Conservation (phyloP, 1,140 invertebrate genomes). For the Drosophila ogumai region DNA sequence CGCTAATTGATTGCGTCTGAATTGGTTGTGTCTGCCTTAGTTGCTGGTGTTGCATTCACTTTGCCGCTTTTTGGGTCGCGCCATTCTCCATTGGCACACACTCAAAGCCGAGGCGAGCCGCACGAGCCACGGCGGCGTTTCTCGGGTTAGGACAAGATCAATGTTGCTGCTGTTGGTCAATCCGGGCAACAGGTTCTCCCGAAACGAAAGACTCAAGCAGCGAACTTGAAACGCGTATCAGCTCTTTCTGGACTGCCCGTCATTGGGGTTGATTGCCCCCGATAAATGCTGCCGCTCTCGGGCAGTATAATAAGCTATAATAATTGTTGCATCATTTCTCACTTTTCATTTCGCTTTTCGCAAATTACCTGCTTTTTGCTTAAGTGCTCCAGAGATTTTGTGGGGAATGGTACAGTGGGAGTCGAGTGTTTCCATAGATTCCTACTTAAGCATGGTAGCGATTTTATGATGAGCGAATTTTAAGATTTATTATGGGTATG, state of each 20-base stretch:
- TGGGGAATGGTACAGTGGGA: slow-evolving; percentile 16
- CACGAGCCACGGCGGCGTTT: slow-evolving; percentile 19
- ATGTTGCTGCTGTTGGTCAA: slow-evolving; percentile 67
- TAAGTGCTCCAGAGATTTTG: slow-evolving; percentile 33
- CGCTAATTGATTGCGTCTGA: slow-evolving; percentile 79
- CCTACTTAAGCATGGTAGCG: background rate
- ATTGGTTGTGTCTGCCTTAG: slow-evolving; percentile 26
- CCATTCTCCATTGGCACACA: slow-evolving; percentile 70
- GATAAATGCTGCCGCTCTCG: slow-evolving; percentile 29
- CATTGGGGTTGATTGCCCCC: slow-evolving; percentile 61
- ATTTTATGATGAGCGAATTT: background rate
- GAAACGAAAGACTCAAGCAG: slow-evolving; percentile 74
- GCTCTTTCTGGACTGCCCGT: slow-evolving; percentile 37
- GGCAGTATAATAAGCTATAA: slow-evolving; percentile 13
- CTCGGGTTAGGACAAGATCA: slow-evolving; percentile 73
- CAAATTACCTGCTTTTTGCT: slow-evolving; percentile 26
- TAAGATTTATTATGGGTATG: background rate
- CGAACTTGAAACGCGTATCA: slow-evolving; percentile 69
- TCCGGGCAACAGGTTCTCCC: slow-evolving; percentile 68
- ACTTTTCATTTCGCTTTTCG: slow-evolving; percentile 32
- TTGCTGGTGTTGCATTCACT: slow-evolving; percentile 72
- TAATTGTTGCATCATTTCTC: slow-evolving; percentile 59
- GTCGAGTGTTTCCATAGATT: background rate
- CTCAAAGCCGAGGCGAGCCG: slow-evolving; percentile 10
- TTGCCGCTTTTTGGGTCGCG: slow-evolving; percentile 67